Conservation (phyloP, 2,888 invertebrate species). For the Athrips mouffetella region DNA sequence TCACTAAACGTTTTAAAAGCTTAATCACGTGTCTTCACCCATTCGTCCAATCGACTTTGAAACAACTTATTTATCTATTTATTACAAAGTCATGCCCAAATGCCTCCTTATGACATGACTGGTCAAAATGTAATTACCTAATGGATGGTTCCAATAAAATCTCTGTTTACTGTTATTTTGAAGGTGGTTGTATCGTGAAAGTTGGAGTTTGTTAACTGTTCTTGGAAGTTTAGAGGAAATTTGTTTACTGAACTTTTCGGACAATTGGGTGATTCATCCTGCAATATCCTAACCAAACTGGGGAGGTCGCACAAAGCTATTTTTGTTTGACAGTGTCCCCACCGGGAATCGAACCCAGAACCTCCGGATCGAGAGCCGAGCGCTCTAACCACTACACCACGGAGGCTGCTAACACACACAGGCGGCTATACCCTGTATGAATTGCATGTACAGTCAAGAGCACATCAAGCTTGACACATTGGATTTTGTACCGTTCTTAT, state of each 20-base stretch:
- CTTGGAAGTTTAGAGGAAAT: no score
- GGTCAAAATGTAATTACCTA: constrained; percentile 35
- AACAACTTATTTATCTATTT: constrained; percentile 37
- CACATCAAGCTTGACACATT: no score
- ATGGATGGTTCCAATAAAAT: constrained; percentile 39
- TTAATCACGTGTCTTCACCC: constrained; percentile 44
- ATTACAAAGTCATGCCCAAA: constrained; percentile 38
- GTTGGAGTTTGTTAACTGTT: neutral
- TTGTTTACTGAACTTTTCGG: neutral
- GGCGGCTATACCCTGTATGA: no score
- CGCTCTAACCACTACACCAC: no score
- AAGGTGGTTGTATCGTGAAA: constrained; percentile 3
- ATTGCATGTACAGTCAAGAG: no score
- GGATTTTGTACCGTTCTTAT: no score
- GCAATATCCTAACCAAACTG: no score
- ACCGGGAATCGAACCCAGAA: no score
- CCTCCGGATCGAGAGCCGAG: no score
- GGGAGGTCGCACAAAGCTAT: no score
- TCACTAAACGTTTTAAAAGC: constrained; percentile 57
- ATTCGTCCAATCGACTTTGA: constrained; percentile 38
- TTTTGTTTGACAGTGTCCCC: no score
- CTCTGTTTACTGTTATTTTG: constrained; percentile 39
- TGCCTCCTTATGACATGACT: constrained; percentile 35
- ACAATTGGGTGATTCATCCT: neutral
- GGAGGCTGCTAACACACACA: no score